Conservation (phyloP, 2,888 invertebrate species). For the Melanostoma mellinum region DNA sequence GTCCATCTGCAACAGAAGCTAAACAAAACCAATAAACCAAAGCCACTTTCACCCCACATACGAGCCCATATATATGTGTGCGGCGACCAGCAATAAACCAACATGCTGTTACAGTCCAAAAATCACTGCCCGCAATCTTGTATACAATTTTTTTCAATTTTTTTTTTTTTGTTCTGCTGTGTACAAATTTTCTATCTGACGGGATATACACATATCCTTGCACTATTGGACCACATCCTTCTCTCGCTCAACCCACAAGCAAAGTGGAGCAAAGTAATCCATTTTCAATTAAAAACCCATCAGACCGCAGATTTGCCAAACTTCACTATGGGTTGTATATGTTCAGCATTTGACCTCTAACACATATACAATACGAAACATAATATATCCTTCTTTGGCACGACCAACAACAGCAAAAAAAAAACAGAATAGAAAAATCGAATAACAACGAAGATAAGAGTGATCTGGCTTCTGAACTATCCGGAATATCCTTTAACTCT, state of each 20-base stretch:
- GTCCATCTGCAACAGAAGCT: conserved; percentile 58
- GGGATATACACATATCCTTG: conserved; percentile 25
- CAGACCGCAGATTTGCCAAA: conserved; percentile 75
- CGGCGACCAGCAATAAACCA: conserved; percentile 55
- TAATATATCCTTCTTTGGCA: not conserved
- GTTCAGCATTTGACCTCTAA: conserved; percentile 45
- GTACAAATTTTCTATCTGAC: conserved; percentile 48
- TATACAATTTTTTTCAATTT: conserved; percentile 19
- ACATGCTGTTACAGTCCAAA: conserved; percentile 67
- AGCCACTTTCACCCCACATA: conserved; percentile 14
- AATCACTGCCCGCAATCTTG: conserved; percentile 70
- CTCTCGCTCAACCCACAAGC: conserved; percentile 37
- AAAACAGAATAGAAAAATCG: conserved; percentile 54
- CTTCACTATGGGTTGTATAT: conserved; percentile 54
- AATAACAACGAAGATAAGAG: conserved; percentile 68
- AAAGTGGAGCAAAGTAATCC: conserved; percentile 78
- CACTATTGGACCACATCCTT: conserved; percentile 27
- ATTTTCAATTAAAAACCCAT: conserved; percentile 81
- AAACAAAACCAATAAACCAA: conserved; percentile 66
- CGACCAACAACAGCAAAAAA: conserved; percentile 1
- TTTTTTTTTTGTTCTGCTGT: conserved; percentile 7
- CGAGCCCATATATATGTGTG: not conserved
- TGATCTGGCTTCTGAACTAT: conserved; percentile 71
- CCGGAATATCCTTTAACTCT: conserved; percentile 69
- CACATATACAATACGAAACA: conserved; percentile 21